Base-by-base conservation (phyloP, 2,797 vertebrate species). In the Peromyscus aztecus region DNA sequence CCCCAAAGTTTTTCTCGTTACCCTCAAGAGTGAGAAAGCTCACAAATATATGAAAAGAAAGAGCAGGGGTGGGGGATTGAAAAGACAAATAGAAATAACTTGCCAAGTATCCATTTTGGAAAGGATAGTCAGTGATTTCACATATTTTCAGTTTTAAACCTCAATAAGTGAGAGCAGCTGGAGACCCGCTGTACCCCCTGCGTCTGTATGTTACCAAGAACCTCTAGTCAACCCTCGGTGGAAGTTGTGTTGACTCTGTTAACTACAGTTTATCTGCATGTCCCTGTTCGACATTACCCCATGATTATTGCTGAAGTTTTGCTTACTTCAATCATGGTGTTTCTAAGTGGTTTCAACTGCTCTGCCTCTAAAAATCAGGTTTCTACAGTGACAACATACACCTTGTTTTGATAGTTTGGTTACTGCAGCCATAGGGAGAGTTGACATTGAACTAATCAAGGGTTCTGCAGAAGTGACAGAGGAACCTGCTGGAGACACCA, bases 101-200 rank as follows among this genome's bases (percentile, higher is more conserved):
- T 96, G 63, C 52, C 31, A 89, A 85, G 73, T 52, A 17, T 69
- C 55, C 43, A 29, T 65, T 89, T 96, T 90, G 67, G 31, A 43
- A 91, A 95, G 49, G 11, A 49, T 43, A 71, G 69, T 14, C 46
- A 12, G 7, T 29, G 2, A 27, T 27, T 76, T 57, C 27, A 69
- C 21, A 37, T 63, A 55, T 52, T 71, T 71, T 94, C 59, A 80
- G 34, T 81, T 92, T 91, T 65, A 86, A 75, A 29, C 14, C 46
- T 21, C 69, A 69, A 52, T 75, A 84, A 59, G 4, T 77, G 59
- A 90, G 69, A 71, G 52, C 52, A 92, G 43, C 8, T 77, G 14
- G 80, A 52, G n/a, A 31, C 10, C 34, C 16, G 6, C 17, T n/a
- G 55, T 12, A 16, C 40, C 6, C 3, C 13, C n/a, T 19, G 52